Base-by-base conservation (phyloP, 2,797 vertebrate genomes). In the Premnoplex brunnescens region DNA sequence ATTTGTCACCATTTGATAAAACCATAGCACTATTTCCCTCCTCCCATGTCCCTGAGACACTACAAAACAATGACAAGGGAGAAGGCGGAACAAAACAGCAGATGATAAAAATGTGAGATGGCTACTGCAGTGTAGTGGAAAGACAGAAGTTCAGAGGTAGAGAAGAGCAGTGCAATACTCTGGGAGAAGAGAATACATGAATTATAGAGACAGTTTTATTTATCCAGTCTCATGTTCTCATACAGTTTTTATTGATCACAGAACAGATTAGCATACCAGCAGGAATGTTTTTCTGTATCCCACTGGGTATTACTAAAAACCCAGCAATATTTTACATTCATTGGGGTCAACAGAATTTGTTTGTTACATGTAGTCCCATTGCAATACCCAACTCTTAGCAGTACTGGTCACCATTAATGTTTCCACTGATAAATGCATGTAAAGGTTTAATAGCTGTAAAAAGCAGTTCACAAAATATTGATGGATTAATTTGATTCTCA, bases 121-220 rank as follows among this genome's bases (percentile, higher is more conserved):
- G 59, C n/a, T 59, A 49, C 39, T 66, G 51, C 5, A 6, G 32
- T 72, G 71, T 79, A 81, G 66, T 22, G 63, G 36, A 39, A 90
- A 34, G 66, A 60, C 23, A 12, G 48, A 71, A 85, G 34, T 90
- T 96, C 87, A 87, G 80, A 66, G 62, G 21, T 28, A 81, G n/a
- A 67, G 43, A 74, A 74, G 14, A 87, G 44, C 17, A 77, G 9
- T 43, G 28, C 55, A 79, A 21, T 67, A 82, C 52, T 77, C 19
- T 4, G 12, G 13, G 37, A 95, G 27, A 82, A 90, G 37, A 95
- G 27, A 82, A 90, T 74, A 67, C 67, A 82, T 91, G 73, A 59
- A 76, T 91, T 96, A 82, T 32, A 69, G 14, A 27, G 71, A 74
- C 91, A 93, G 76, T 63, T 93, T 96, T 90, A 96, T 91, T 93